Conservation (phyloP, 2,113 vertebrate genomes). For the Anolis carolinensis region DNA sequence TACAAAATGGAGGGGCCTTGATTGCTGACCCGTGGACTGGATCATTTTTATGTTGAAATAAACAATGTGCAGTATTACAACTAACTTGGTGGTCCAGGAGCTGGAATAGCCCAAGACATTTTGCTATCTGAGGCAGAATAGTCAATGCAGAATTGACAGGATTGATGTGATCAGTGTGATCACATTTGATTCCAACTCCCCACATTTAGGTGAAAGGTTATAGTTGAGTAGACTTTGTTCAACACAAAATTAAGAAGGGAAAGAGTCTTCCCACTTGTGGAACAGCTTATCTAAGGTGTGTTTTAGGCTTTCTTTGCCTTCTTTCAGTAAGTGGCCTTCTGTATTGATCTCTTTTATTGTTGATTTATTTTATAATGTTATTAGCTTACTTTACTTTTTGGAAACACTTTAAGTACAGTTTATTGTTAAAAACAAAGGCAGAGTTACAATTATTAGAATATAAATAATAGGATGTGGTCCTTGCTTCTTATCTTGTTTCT, state of each 20-base stretch:
- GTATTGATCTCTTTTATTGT: not conserved
- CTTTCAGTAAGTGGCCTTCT: not conserved
- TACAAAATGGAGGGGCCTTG: too few relatives aligned
- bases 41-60: too few relatives aligned
- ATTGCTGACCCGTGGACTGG: too few relatives aligned
- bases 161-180: not conserved
- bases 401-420: not conserved
- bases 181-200: not conserved
- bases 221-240: not conserved
- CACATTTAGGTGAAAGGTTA: not conserved
- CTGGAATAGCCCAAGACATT: too few relatives aligned
- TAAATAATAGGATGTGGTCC: too few relatives aligned
- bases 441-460: not conserved
- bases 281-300: not conserved
- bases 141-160: too few relatives aligned
- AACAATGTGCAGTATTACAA: too few relatives aligned
- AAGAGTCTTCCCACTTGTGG: not conserved
- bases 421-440: not conserved
- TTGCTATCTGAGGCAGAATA: too few relatives aligned
- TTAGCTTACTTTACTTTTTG: not conserved
- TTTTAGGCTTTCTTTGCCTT: not conserved
- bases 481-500: not conserved
- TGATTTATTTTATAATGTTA: not conserved
- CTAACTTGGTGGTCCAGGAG: too few relatives aligned
- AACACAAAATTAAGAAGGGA: not conserved